Evolutionary conservation across 2,797 vertebrate species (phyloP), one percentile per base, ranked within the genome.

Genomic region (Lepilemur septentrionalis): DNA sequence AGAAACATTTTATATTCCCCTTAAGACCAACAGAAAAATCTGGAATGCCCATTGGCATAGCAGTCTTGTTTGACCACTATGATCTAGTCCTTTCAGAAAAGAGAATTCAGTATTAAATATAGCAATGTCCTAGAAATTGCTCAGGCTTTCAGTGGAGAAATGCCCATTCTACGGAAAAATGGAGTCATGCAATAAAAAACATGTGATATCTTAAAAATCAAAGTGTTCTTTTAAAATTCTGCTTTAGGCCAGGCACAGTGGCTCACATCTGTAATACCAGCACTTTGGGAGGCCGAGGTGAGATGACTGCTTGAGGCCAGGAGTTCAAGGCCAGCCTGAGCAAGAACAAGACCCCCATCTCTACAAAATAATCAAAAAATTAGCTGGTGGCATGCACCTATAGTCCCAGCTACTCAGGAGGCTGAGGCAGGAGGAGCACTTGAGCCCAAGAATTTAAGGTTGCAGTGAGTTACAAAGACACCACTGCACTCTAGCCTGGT

Each of bases 131-230:
- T 69, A 70, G 32, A 72, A 83, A 94, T 14, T 81, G 46, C 70
- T 92, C 23, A 59, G 43, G 55, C 81, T 41, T 94, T 82, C 78
- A 85, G 22, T 92, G 61, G 32, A 76, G 50, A 92, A 93, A 92
- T 85, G 65, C 65, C 10, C 12, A 92, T 46, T 84, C 52, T 41
- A 75, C 32, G 52, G 17, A 43, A 92, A 94, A 95, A 84, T 0
- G 10, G 48, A 87, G 50, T 72, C 61, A 67, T 28, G 52, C 72
- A 88, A 91, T 65, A 88, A 35, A 88, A 88, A 38, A 92, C 48
- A 76, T 46, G 30, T 23, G 10, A 10, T 81, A 81, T 59, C 70
- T 85, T 76, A 69, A 63, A 96, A 91, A 82, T 55, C 69, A 83
- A 90, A 78, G 28, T 28, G 50, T 65, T 46, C 55, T 70, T 86